A percentile compares a stretch with the other conserved stretches of the same genome.
phyloP scores from a whole-genome alignment of 2,113 vertebrate genomes.

The Odontophorus gujanensis region DNA sequence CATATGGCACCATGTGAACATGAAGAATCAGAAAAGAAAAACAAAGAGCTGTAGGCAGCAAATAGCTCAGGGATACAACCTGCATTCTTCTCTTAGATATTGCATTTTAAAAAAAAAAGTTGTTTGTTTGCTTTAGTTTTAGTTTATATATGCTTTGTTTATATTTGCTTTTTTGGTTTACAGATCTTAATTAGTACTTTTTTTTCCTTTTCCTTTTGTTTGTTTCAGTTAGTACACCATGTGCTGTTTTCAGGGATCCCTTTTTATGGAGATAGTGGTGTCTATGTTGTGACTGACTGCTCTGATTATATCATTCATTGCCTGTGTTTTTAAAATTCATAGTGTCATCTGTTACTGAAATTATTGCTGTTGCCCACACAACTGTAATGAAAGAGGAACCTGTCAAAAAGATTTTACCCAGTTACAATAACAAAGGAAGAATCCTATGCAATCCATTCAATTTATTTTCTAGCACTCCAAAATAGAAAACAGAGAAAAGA shows the following conservation, averaged over 20 bases:
- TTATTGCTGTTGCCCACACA: not conserved
- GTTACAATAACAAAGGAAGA: not conserved
- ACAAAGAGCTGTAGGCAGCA: too few relatives aligned
- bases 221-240: too few relatives aligned
- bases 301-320: not conserved
- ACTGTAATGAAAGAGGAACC: not conserved
- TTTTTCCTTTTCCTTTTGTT: not conserved
- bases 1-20: not conserved
- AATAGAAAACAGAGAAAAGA: not conserved
- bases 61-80: not conserved
- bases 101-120: not conserved
- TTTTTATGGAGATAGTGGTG: not conserved
- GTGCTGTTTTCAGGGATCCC: not conserved
- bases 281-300: not conserved
- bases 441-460: not conserved
- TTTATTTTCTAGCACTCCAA: not conserved
- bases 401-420: not conserved
- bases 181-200: not conserved
- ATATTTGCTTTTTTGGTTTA: not conserved
- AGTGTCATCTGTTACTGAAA: not conserved
- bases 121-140: not conserved
- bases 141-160: not conserved
- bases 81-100: not conserved
- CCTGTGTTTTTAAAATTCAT: not conserved
- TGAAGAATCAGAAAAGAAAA: not conserved